A percentile compares a stretch with the other conserved stretches of the same genome.
phyloP scores from a whole-genome alignment of 2,888 invertebrate species.

The Sphinx pinastri region DNA sequence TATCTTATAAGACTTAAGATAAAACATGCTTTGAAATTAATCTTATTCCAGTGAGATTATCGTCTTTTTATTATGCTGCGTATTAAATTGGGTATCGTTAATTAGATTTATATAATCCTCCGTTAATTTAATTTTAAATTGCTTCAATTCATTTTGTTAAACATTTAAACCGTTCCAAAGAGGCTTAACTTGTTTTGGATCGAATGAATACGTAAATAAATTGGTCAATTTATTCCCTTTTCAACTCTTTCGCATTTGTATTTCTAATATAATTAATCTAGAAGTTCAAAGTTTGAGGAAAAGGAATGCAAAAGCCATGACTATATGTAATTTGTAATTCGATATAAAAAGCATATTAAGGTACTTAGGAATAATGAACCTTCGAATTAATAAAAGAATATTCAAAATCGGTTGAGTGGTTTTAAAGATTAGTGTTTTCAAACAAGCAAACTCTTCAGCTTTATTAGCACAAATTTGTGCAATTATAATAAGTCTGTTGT shows the following conservation, averaged over 20 bases:
- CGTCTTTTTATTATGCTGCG: neutral
- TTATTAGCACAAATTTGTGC: too few species aligned
- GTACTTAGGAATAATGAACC: too few species aligned
- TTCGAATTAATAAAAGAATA: too few species aligned
- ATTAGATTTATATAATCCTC: slow-evolving; percentile 1
- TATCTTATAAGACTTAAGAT: neutral
- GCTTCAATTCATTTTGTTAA: slow-evolving; percentile 10
- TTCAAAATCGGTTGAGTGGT: too few species aligned
- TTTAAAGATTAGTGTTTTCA: too few species aligned
- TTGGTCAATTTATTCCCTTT: slow-evolving; percentile 32
- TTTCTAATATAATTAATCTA: slow-evolving; percentile 37
- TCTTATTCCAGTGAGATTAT: neutral
- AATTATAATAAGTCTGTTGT: too few species aligned
- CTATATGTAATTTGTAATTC: neutral
- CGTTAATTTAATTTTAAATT: slow-evolving; percentile 12
- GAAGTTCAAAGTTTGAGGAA: neutral
- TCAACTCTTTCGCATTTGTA: slow-evolving; percentile 36
- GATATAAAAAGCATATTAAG: too few species aligned
- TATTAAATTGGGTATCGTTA: neutral
- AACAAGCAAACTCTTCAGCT: too few species aligned
- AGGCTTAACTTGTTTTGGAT: slow-evolving; percentile 24
- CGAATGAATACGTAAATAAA: slow-evolving; percentile 25
- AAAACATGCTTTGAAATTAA: neutral
- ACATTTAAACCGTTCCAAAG: slow-evolving; percentile 11
- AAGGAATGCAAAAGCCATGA: neutral